phyloP scores from a whole-genome alignment of 1,140 invertebrate species.

The Paralvinella palmiformis region DNA sequence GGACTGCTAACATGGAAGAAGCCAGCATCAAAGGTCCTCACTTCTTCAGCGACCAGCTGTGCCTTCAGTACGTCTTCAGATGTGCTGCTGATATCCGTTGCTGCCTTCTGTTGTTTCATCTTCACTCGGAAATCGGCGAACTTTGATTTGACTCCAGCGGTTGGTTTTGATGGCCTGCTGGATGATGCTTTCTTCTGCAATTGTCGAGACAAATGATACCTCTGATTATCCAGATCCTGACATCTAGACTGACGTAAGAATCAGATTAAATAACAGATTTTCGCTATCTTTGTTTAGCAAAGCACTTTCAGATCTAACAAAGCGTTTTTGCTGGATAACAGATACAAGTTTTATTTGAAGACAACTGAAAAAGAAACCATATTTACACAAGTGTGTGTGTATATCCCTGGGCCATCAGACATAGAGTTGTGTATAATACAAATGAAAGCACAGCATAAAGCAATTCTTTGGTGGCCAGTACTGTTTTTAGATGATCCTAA shows the following conservation, averaged over 20 bases:
- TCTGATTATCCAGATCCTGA: neutral
- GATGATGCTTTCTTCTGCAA: constrained; percentile 31
- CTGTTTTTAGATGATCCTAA: too few relatives aligned
- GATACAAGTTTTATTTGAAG: too few relatives aligned
- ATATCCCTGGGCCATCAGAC: too few relatives aligned
- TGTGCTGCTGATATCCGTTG: neutral
- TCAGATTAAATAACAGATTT: neutral
- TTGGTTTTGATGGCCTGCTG: too few relatives aligned
- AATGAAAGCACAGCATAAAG: too few relatives aligned
- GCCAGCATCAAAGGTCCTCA: constrained; percentile 42
- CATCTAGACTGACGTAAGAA: neutral
- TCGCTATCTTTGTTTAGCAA: neutral
- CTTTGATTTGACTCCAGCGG: constrained; percentile 31
- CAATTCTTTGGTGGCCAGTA: too few relatives aligned
- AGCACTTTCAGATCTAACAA: too few relatives aligned
- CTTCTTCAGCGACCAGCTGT: neutral
- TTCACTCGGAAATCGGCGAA: constrained; percentile 44
- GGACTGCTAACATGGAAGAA: constrained; percentile 45
- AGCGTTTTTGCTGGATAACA: too few relatives aligned
- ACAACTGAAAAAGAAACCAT: too few relatives aligned
- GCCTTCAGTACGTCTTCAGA: neutral
- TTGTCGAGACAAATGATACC: neutral
- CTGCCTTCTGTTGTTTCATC: constrained; percentile 29
- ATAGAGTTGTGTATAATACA: too few relatives aligned
- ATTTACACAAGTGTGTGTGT: too few relatives aligned